A percentile compares a stretch with the other conserved stretches of the same genome.
phyloP scores from a whole-genome alignment of 2,797 vertebrate species.

The Enteromius thamalakanensis region DNA sequence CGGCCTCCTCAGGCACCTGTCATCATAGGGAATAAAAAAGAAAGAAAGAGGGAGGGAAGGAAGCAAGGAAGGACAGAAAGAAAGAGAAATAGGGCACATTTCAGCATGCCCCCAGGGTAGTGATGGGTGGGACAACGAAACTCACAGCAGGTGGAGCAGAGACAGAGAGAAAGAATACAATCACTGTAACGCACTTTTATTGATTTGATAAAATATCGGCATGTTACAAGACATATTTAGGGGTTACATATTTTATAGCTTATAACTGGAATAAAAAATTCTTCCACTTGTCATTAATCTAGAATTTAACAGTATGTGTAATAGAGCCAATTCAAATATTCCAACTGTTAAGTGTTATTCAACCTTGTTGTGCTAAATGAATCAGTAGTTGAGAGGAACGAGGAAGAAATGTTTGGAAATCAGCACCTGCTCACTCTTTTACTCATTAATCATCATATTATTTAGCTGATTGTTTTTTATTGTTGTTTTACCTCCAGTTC shows the following conservation, averaged over 20 bases:
- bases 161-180: constrained; percentile 36
- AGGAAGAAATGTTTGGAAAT: background rate
- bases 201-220: background rate
- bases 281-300: background rate
- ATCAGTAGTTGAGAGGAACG: background rate
- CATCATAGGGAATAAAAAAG: constrained; percentile 66
- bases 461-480: constrained; percentile 24
- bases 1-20: constrained; percentile 74
- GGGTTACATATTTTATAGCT: background rate
- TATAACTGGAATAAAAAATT: background rate
- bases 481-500: background rate
- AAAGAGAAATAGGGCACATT: constrained; percentile 44
- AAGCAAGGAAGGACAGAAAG: constrained; percentile 32
- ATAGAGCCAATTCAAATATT: background rate
- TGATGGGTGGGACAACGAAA: constrained; percentile 61
- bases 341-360: background rate
- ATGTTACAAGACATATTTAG: background rate
- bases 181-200: constrained; percentile 6
- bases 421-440: background rate
- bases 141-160: constrained; percentile 57
- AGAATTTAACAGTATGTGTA: background rate
- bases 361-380: background rate
- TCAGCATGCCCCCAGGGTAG: constrained; percentile 55
- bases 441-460: background rate
- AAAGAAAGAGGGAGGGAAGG: constrained; percentile 37